Evolutionary conservation across 1,140 invertebrate species (phyloP).

Genomic region (Hylaeus volcanicus): DNA sequence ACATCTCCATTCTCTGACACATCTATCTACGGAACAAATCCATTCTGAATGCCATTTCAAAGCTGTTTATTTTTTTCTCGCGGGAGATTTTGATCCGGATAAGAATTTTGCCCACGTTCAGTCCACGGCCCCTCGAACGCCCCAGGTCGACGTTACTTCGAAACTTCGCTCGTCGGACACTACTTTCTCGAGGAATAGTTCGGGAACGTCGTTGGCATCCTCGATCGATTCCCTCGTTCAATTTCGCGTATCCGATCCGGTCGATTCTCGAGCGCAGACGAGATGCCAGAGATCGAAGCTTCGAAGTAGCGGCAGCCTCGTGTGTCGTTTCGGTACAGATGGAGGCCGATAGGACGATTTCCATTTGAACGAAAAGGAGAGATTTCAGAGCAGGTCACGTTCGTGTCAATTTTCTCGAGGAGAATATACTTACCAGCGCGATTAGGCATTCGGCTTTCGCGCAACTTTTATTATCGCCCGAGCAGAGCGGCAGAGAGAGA

Average conservation of each 20-base stretch:
- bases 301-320: slow-evolving; percentile 34
- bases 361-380: slow-evolving; percentile 57
- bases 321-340: slow-evolving; percentile 19
- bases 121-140: neutral
- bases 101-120: too few species aligned
- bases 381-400: slow-evolving; percentile 71
- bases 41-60: too few species aligned
- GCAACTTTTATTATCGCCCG: slow-evolving; percentile 42
- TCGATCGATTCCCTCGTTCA: slow-evolving; percentile 1
- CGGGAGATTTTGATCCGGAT: too few species aligned
- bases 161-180: slow-evolving; percentile 32
- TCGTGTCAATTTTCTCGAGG: slow-evolving; percentile 23
- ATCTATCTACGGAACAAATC: too few species aligned
- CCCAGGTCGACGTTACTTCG: slow-evolving; percentile 21
- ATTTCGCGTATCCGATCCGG: neutral
- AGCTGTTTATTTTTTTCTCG: too few species aligned
- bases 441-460: slow-evolving; percentile 44
- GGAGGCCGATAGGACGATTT: slow-evolving; percentile 41
- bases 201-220: neutral
- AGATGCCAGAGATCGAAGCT: slow-evolving; percentile 41
- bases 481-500: slow-evolving; percentile 48
- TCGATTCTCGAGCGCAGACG: too few species aligned
- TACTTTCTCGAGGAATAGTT: neutral
- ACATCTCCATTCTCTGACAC: too few species aligned
- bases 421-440: slow-evolving; percentile 1